phyloP scores from a whole-genome alignment of 2,113 vertebrate genomes.

The Procavia capensis region DNA sequence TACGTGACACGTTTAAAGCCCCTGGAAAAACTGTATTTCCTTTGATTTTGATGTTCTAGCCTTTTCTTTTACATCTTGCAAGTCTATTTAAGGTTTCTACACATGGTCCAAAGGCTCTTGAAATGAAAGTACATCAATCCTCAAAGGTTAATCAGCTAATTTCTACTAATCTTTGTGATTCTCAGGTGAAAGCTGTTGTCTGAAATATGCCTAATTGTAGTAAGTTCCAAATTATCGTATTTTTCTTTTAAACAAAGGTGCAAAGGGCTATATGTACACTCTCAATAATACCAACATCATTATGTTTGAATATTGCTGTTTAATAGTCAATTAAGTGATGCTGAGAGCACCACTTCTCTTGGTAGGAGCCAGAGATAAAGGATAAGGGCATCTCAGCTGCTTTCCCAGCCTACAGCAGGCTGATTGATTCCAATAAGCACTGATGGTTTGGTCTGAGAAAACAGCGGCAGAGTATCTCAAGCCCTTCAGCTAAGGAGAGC shows the following conservation, averaged over 20 bases:
- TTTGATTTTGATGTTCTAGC: not conserved
- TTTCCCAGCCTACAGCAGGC: not conserved
- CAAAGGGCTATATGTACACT: not conserved
- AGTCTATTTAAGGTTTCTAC: not conserved
- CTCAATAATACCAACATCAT: not conserved
- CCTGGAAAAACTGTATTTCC: not conserved
- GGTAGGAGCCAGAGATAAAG: not conserved
- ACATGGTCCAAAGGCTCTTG: not conserved
- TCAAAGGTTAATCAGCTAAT: not conserved
- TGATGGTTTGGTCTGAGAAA: not conserved
- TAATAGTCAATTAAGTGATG: not conserved
- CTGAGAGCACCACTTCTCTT: not conserved
- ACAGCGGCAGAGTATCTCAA: not conserved
- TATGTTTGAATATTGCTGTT: not conserved
- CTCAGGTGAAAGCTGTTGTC: not conserved
- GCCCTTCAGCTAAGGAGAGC: not conserved
- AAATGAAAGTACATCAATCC: not conserved
- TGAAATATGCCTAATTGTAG: not conserved
- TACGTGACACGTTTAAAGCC: not conserved
- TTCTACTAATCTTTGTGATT: not conserved
- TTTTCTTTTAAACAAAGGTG: slow-evolving; percentile 30
- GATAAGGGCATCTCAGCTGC: not conserved
- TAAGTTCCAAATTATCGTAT: not conserved
- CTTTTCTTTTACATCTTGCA: slow-evolving; percentile 9
- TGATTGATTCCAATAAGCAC: not conserved